Base-by-base conservation (phyloP, 2,888 invertebrate genomes). In the Hirtodrosophila alboralis region DNA sequence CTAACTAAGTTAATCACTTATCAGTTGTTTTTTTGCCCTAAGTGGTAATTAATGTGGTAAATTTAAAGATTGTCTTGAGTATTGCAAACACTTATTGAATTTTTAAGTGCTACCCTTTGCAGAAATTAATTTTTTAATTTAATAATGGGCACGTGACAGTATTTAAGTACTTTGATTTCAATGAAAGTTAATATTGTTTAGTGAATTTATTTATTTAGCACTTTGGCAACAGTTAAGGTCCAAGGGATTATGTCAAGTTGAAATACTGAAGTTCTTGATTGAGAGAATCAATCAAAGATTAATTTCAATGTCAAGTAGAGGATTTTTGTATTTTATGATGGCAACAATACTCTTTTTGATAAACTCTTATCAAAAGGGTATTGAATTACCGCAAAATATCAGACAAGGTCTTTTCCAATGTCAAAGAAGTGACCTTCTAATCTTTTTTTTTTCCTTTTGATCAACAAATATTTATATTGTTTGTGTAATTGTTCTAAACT, bases 1-100 rank as follows among this genome's bases (percentile, higher is more conserved):
- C n/a, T n/a, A n/a, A n/a, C n/a, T n/a, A n/a, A n/a, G n/a, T n/a
- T 54, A 45, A 30, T 45, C 14, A 33, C 38, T 59, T 59, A 59
- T 59, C 58, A 59, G 33, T 13, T 45, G 8, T 45, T 36, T 7
- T 30, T 31, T 26, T 37, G 37, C 41, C 53, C 13, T 44, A 43
- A 53, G 18, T 18, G 18, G 3, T 18, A 18, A 18, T 18, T 18
- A 18, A 3, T 18, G 18, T 18, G 3, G 18, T 3, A 18, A 3
- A 18, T 3, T 4, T 18, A 18, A 18, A 18, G 18, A 18, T 3
- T 18, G 3, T 18, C 18, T 5, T 18, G 18, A 18, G 3, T 18
- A 18, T 18, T 18, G n/a, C n/a, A 18, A 18, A 18, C 18, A 18
- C 18, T 18, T 18, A 18, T 18, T 18, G 18, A 18, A 18, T 1